A percentile compares a stretch with the other conserved stretches of the same genome.
These are phyloP conservation scores for Athene cunicularia DNA, from an alignment of 2,113 vertebrate genomes.

Conservation along the genomic window DNA sequence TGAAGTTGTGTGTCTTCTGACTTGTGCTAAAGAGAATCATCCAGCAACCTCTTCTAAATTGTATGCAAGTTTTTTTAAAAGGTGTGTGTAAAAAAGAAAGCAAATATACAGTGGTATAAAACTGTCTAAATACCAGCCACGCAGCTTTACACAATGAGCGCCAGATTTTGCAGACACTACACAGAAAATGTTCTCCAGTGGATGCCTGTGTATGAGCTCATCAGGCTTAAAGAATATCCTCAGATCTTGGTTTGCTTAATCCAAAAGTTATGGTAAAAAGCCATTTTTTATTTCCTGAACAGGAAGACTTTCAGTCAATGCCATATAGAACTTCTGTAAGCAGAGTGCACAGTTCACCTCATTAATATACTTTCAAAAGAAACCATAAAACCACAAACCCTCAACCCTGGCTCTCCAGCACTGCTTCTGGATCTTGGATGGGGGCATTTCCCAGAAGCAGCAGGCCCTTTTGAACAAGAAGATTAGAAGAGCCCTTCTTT, in stretches of 20 bases:
- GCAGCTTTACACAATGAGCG: background rate
- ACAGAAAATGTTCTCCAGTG: background rate
- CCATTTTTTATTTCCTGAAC: background rate
- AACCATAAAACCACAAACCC: background rate
- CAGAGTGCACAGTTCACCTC: background rate
- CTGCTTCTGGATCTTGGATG: background rate
- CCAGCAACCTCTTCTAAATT: background rate
- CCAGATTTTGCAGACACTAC: background rate
- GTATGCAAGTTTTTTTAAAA: background rate
- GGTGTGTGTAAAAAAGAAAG: background rate
- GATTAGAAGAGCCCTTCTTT: background rate
- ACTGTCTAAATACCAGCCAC: background rate
- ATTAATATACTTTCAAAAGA: background rate
- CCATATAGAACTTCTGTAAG: background rate
- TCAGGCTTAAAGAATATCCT: background rate
- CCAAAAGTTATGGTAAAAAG: slow-evolving; percentile 12
- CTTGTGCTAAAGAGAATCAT: background rate
- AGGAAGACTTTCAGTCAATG: background rate
- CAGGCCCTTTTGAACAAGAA: background rate
- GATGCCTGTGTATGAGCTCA: background rate
- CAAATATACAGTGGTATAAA: background rate
- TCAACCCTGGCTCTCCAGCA: background rate
- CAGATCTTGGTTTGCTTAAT: background rate
- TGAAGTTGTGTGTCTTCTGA: background rate
- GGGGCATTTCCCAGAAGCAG: background rate